A percentile compares a stretch with the other conserved stretches of the same genome.
Conservation (phyloP, 2,113 vertebrate species). For the Zootoca vivipara region DNA sequence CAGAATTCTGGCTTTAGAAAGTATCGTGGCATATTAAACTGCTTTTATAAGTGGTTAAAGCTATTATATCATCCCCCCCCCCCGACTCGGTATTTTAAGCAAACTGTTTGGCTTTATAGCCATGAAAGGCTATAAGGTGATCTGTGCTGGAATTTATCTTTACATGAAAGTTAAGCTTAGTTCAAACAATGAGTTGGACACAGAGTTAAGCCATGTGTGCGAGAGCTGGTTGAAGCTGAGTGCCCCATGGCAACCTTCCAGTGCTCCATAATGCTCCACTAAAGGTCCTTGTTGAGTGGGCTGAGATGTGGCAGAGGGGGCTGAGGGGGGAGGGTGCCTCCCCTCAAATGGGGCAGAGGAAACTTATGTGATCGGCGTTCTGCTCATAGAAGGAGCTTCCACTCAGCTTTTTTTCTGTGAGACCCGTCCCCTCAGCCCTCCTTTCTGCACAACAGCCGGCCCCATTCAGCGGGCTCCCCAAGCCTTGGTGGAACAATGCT, state of each 20-base stretch:
- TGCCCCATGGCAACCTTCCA: not conserved
- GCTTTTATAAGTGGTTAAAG: slow-evolving; percentile 3
- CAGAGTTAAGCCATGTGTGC: not conserved
- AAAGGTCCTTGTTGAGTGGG: too few species aligned
- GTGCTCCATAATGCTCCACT: too few species aligned
- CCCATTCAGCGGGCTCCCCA: too few species aligned
- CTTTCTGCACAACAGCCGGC: too few species aligned
- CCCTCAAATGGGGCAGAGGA: not conserved
- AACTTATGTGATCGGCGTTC: not conserved
- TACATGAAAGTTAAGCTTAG: too few species aligned
- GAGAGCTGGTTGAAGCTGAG: not conserved
- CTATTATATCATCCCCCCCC: not conserved
- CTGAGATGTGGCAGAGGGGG: not conserved
- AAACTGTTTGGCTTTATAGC: not conserved
- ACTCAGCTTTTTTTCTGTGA: not conserved
- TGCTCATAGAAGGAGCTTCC: not conserved
- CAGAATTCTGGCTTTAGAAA: not conserved
- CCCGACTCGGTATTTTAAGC: not conserved
- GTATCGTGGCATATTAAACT: not conserved
- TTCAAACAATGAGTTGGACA: not conserved
- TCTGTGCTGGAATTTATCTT: not conserved
- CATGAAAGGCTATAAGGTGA: not conserved
- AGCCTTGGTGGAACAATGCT: too few species aligned
- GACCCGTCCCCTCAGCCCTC: too few species aligned
- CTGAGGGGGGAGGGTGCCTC: not conserved